Base-by-base conservation (phyloP, 2,113 vertebrate species). In the Conger conger region DNA sequence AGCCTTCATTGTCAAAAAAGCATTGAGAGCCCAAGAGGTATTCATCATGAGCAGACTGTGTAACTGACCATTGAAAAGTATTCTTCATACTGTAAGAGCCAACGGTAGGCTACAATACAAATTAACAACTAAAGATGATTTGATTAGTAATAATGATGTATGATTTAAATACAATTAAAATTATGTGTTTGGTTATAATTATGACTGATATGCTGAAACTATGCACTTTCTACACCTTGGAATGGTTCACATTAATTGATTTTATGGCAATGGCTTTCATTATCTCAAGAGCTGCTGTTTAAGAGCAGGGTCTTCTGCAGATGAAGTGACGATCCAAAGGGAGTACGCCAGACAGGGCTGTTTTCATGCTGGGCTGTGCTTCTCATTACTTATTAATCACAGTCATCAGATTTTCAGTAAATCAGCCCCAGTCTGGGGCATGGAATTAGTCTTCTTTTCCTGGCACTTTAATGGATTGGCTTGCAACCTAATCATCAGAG, bases 361-460 rank as follows among this genome's bases (percentile, higher is more conserved):
- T 73, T 33, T 73, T 73, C 68, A 73, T 33, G 68, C 68, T 73
- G 68, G 68, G 68, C 68, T 73, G 68, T 73, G 27, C 68, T 73
- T 2, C n/a, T 73, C 27, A 73, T 73, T 33, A 30, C 68, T 73
- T 73, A 73, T 73, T 73, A 8, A 73, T 73, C 68, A 30, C 27
- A 73, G 68, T 73, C 68, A 73, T 73, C 68, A 73, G 68, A 27
- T 33, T 30, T 30, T 73, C 68, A 73, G 68, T 33, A 73, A 63
- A 27, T 20, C 57, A 63, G 57, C 57, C 57, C 3, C 57, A 63
- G 20, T 5, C 68, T 11, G 9, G 18, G 27, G 68, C 68, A n/a
- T 73, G 68, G 15, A 73, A 73, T 23, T 23, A 73, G 68, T 30
- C 68, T 27, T 33, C 9, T 73, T 73, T 33, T 73, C 68, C 68